phyloP scores from a whole-genome alignment of 2,113 vertebrate genomes.

The Phaetusa simplex region DNA sequence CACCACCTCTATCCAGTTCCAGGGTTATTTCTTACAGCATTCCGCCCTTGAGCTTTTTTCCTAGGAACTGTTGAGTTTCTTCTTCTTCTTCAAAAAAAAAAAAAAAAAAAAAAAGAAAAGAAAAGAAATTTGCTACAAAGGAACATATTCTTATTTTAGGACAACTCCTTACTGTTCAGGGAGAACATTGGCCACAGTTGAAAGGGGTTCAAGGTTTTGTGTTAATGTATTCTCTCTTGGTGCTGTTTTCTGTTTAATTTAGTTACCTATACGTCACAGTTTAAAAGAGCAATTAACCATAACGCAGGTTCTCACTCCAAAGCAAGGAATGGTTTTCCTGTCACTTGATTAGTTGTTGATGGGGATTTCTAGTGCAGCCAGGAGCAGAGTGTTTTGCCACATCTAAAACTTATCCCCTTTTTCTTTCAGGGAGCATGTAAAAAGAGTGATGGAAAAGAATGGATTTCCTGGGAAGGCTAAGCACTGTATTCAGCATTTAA shows the following conservation, averaged over 20 bases:
- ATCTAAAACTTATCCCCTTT: neutral
- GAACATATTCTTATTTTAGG: neutral
- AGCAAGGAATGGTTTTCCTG: neutral
- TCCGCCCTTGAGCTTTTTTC: neutral
- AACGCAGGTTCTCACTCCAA: neutral
- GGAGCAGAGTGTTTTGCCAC: neutral
- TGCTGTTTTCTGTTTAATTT: neutral
- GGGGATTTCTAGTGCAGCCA: neutral
- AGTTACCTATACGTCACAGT: neutral
- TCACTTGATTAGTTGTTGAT: neutral
- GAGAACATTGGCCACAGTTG: neutral
- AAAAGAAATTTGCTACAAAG: neutral
- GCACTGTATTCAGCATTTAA: neutral
- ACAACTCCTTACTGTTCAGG: neutral
- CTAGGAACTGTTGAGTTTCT: neutral
- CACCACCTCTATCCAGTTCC: neutral
- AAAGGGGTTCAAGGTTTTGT: neutral
- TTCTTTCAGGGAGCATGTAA: neutral
- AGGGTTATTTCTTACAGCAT: neutral
- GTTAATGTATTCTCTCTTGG: neutral
- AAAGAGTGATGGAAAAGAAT: neutral
- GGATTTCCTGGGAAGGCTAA: slow-evolving; percentile 1
- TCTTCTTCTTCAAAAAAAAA: neutral
- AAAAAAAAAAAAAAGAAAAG: neutral
- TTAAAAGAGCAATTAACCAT: neutral